Base-by-base conservation (phyloP, 2,113 vertebrate genomes). In the Thermophis baileyi region DNA sequence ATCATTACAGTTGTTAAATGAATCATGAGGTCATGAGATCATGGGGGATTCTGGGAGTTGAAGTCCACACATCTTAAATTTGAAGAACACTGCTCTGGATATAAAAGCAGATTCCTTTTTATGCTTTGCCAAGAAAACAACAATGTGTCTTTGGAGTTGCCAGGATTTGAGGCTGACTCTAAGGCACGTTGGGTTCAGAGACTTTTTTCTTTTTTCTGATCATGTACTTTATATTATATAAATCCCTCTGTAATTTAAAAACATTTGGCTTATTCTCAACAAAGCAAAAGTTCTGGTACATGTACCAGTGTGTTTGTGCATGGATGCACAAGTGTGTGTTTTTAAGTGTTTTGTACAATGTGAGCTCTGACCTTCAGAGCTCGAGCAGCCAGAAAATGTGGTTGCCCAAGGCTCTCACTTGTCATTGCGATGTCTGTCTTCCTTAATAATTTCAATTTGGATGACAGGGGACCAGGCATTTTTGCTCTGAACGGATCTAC, bases 401-500 rank as follows among this genome's bases (percentile, higher is more conserved):
- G 95, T 90, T 89, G 96, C 97, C 94, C 0, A 93, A 92, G 97
- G 96, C 94, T 92, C 95, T 94, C 87, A 93, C 94, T 60, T 97
- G 95, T 96, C 94, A 97, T 94, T 93, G 94, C 96, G 96, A 96
- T 95, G 95, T 97, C 96, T 96, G 96, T 97, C 97, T 96, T 95
- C 92, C 97, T 97, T 97, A 97, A 96, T 97, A 97, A 98, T 98
- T 97, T 97, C 97, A 97, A 96, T 96, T 95, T 89, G 96, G 96
- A 95, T 96, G 97, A 96, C 96, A 97, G 94, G 91, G 95, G 95
- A 96, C 96, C 95, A 96, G 95, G 96, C 95, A 96, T 97, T 97
- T 89, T 96, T 96, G 97, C 96, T 97, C 95, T 92, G 92, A 96
- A 96, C 96, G 95, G 97, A 97, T 95, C 95, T 93, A 96, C 96